A percentile compares a stretch with the other conserved stretches of the same genome.
phyloP scores from a whole-genome alignment of 2,888 invertebrate species.

The Lapara coniferarum region DNA sequence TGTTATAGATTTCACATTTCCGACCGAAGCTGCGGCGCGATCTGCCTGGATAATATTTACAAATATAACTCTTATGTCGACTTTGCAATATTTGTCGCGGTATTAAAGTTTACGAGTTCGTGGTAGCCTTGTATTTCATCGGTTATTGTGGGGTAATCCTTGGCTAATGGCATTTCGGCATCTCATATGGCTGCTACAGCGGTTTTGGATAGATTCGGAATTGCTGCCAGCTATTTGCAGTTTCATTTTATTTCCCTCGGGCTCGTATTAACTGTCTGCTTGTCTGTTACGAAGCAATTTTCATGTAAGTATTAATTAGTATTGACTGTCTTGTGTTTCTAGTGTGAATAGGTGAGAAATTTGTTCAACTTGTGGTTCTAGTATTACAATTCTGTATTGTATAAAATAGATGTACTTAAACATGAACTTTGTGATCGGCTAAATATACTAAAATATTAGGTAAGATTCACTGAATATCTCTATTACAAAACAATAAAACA shows the following conservation, averaged over 20 bases:
- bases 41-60: constrained; percentile 62
- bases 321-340: neutral
- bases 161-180: constrained; percentile 42
- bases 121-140: constrained; percentile 54
- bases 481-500: too few relatives aligned
- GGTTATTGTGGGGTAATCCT: constrained; percentile 54
- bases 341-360: neutral
- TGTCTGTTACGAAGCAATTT: constrained; percentile 12
- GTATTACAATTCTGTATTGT: neutral
- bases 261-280: constrained; percentile 19
- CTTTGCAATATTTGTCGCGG: constrained; percentile 61
- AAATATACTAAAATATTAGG: too few relatives aligned
- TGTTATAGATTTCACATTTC: constrained; percentile 73
- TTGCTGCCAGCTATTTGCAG: constrained; percentile 30
- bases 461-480: too few relatives aligned
- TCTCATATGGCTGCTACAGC: constrained; percentile 35
- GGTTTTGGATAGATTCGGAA: constrained; percentile 31
- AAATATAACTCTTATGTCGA: constrained; percentile 59
- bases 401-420: too few relatives aligned
- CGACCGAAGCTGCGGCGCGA: constrained; percentile 54
- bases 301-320: neutral
- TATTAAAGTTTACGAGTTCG: constrained; percentile 61
- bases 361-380: neutral
- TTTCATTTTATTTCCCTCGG: constrained; percentile 32
- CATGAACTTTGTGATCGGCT: too few relatives aligned